These are phyloP conservation scores for Slavum lentiscoides DNA, from an alignment of 2,888 invertebrate genomes.

Conservation along the genomic window DNA sequence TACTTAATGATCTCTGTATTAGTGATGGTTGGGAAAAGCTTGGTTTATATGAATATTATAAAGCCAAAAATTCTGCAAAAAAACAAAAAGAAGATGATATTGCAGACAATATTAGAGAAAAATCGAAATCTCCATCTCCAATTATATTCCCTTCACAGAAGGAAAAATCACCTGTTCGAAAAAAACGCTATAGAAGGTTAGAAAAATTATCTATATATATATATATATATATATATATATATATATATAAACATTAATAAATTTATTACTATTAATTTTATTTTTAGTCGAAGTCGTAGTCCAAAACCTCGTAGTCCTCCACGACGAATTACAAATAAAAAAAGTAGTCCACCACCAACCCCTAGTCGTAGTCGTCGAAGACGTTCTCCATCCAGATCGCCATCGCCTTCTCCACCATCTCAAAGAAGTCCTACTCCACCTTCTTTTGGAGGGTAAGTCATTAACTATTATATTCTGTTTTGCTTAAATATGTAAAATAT, in stretches of 20 bases:
- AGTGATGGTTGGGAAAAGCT: slow-evolving; percentile 97
- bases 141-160: slow-evolving; percentile 75
- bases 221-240: background rate
- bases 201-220: background rate
- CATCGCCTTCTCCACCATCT: slow-evolving; percentile 62
- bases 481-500: slow-evolving; percentile 18
- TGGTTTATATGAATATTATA: slow-evolving; percentile 96
- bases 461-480: slow-evolving; percentile 43
- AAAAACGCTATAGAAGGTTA: slow-evolving; percentile 68
- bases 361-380: slow-evolving; percentile 60
- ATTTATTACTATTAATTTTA: slow-evolving; percentile 9
- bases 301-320: slow-evolving; percentile 60
- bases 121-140: slow-evolving; percentile 78
- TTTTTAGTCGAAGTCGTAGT: slow-evolving; percentile 61
- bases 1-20: background rate
- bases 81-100: slow-evolving; percentile 86
- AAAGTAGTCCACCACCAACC: slow-evolving; percentile 54
- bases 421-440: slow-evolving; percentile 69
- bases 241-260: background rate
- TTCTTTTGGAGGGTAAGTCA: slow-evolving; percentile 70
- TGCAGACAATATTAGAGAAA: slow-evolving; percentile 69
- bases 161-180: slow-evolving; percentile 69
- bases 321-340: slow-evolving; percentile 54
- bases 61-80: slow-evolving; percentile 89
- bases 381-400: slow-evolving; percentile 62